Evolutionary conservation across 2,888 invertebrate species (phyloP).

Genomic region (Lasius platythorax): DNA sequence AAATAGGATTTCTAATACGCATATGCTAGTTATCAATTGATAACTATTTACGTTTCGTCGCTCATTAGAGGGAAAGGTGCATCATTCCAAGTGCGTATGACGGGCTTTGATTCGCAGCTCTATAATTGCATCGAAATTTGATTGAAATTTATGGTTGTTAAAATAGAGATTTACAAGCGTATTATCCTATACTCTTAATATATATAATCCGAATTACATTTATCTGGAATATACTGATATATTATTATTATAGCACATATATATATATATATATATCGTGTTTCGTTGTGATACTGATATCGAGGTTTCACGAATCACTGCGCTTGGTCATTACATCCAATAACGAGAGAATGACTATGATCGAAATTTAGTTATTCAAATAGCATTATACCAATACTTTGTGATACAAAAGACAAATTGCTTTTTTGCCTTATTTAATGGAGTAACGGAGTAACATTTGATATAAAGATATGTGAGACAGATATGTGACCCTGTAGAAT

Average conservation of each 20-base stretch:
- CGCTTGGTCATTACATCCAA: not conserved
- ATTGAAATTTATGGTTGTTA: slow-evolving; percentile 63
- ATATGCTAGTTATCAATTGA: slow-evolving; percentile 39
- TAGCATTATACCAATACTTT: slow-evolving; percentile 12
- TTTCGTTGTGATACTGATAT: slow-evolving; percentile 6
- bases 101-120: slow-evolving; percentile 31
- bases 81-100: slow-evolving; percentile 54
- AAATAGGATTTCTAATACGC: slow-evolving; percentile 25
- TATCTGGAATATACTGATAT: slow-evolving; percentile 15
- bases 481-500: not conserved
- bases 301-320: slow-evolving; percentile 20
- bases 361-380: slow-evolving; percentile 44
- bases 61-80: slow-evolving; percentile 69
- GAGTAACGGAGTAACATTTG: not conserved
- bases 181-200: not conserved
- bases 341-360: slow-evolving; percentile 17
- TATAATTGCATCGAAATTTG: slow-evolving; percentile 67
- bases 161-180: slow-evolving; percentile 10
- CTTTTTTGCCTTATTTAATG: not conserved
- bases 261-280: not conserved
- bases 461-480: not conserved
- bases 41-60: slow-evolving; percentile 57
- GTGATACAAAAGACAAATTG: not conserved
- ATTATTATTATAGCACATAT: not conserved
- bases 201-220: slow-evolving; percentile 25